Conservation (phyloP, 2,113 vertebrate genomes). For the Riparia riparia region DNA sequence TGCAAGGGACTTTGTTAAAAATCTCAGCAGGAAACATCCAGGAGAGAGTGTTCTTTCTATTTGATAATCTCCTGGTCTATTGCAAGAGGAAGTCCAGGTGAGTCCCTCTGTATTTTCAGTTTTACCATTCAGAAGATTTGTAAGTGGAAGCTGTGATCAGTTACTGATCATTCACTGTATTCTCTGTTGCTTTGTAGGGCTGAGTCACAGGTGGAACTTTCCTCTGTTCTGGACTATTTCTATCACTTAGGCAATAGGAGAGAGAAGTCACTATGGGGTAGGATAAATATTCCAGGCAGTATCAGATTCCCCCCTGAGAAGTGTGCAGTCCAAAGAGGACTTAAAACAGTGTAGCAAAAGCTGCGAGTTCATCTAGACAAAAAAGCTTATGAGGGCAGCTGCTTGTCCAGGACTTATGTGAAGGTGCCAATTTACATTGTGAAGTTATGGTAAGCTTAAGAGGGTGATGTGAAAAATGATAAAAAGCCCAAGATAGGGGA, state of each 20-base stretch:
- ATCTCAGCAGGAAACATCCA: constrained; percentile 99
- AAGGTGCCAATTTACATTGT: neutral
- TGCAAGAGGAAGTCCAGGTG: constrained; percentile 98
- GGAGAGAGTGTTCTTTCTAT: constrained; percentile 97
- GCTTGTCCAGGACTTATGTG: neutral
- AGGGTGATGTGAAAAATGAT: neutral
- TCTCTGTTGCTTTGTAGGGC: neutral
- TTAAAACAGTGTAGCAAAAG: neutral
- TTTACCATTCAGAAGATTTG: neutral
- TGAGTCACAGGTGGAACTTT: neutral
- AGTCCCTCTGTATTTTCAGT: neutral
- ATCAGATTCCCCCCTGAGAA: neutral
- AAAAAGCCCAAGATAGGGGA: neutral
- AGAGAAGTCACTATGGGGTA: neutral
- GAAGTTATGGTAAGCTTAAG: neutral
- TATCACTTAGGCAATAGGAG: neutral
- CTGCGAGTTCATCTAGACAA: neutral
- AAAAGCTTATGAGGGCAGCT: neutral
- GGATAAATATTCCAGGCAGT: neutral
- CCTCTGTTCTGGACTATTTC: neutral
- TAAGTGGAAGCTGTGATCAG: neutral
- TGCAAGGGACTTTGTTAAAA: constrained; percentile 94
- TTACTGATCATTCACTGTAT: neutral
- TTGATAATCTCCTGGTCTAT: constrained; percentile 97
- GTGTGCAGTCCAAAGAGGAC: neutral